Evolutionary conservation across 2,113 vertebrate genomes (phyloP).

Genomic region (Macrotis lagotis): DNA sequence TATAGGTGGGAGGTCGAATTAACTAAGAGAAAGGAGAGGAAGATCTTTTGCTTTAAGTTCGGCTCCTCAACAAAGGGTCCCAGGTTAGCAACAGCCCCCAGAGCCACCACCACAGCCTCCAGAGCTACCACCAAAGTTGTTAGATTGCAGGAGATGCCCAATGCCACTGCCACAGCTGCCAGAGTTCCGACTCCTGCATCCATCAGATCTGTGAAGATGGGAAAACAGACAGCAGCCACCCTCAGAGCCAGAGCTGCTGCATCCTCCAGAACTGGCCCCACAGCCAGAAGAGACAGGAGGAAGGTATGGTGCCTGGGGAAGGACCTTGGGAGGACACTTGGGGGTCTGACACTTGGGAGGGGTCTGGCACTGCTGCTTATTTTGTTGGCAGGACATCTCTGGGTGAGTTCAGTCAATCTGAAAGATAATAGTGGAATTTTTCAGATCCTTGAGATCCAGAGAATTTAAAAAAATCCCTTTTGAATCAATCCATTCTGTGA

Average conservation of each 20-base stretch:
- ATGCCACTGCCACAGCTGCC: background rate
- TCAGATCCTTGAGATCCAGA: background rate
- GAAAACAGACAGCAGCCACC: conserved; percentile 59
- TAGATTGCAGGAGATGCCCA: background rate
- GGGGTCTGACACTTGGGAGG: conserved; percentile 34
- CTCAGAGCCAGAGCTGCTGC: conserved; percentile 42
- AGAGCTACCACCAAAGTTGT: background rate
- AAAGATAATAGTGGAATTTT: conserved; percentile 36
- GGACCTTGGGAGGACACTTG: conserved; percentile 24
- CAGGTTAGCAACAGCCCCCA: conserved; percentile 49
- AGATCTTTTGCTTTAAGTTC: background rate
- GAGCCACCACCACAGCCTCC: background rate
- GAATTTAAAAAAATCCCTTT: background rate
- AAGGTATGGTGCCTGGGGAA: background rate
- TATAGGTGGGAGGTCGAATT: background rate
- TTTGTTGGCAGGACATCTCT: conserved; percentile 69
- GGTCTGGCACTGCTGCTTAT: conserved; percentile 68
- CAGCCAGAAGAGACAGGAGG: conserved; percentile 57
- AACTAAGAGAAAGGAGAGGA: background rate
- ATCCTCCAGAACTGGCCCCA: conserved; percentile 4
- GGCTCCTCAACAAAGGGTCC: background rate
- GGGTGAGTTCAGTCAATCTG: conserved; percentile 24
- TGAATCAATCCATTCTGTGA: background rate
- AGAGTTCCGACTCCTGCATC: conserved; percentile 11
- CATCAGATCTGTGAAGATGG: conserved; percentile 36